Base-by-base conservation (phyloP, 2,113 vertebrate genomes). In the Etheostoma cragini region DNA sequence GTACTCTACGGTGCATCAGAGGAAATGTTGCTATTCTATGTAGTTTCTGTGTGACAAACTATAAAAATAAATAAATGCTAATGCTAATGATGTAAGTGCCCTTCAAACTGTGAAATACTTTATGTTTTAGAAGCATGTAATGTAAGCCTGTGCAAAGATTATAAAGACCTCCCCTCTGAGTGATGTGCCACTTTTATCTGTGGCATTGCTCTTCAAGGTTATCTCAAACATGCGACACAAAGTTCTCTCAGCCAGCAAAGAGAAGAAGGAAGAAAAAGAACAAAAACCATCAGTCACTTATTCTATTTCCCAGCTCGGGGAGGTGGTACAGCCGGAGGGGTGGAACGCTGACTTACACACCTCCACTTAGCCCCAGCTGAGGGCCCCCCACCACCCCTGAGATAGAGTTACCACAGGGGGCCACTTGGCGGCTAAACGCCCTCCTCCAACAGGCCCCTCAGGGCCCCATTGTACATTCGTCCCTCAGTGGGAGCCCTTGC, bases 311-410 rank as follows among this genome's bases (percentile, higher is more conserved):
- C 89, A 73, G 88, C 88, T 91, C 72, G 66, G 89, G 91, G 89
- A 91, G 89, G 92, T 81, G 89, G 91, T 91, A 89, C 88, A 89
- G 93, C 94, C 82, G 1, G 93, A 94, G 91, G 94, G 91, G 68
- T 93, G 72, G 82, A 91, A 92, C 88, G 79, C 82, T 90, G 91
- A 92, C 92, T 93, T 92, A 88, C 91, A 95, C 90, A 94, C 91
- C 93, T 94, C 91, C 89, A 95, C 92, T 95, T 95, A 94, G 90
- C 89, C 90, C 89, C 87, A 92, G 83, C 91, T 90, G 90, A 87
- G 94, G 78, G 91, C 92, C 93, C 93, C 94, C 94, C 82, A 88
- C 93, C 88, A 94, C 93, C 88, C 89, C 56, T 78, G 93, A 93
- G 93, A 95, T 95, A 89, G 93, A 94, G 89, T 94, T 93, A 90